phyloP scores from a whole-genome alignment of 2,113 vertebrate genomes.

The Coregonus clupeaformis region DNA sequence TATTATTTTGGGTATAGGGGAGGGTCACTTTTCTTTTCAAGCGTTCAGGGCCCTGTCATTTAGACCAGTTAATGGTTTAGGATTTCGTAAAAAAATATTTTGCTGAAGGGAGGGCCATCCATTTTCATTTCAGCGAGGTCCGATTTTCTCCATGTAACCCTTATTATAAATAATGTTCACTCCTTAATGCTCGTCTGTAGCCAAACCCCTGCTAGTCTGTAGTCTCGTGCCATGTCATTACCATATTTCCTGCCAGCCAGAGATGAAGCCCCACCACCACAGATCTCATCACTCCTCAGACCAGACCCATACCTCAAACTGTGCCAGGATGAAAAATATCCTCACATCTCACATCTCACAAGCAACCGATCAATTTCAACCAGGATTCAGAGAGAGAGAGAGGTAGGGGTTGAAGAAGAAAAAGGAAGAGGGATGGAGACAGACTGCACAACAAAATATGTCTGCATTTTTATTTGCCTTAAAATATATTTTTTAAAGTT shows the following conservation, averaged over 20 bases:
- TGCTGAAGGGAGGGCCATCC: too few species aligned
- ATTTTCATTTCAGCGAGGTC: too few species aligned
- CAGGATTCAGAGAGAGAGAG: not conserved
- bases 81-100: too few species aligned
- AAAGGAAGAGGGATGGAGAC: not conserved
- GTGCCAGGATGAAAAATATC: conserved; percentile 28
- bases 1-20: too few species aligned
- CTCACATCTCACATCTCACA: conserved; percentile 18
- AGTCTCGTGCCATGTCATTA: not conserved
- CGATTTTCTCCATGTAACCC: too few species aligned
- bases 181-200: not conserved
- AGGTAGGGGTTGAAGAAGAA: not conserved
- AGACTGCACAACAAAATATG: conserved; percentile 16
- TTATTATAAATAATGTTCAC: too few species aligned
- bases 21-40: too few species aligned
- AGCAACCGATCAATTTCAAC: conserved; percentile 37
- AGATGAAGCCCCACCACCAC: conserved; percentile 33
- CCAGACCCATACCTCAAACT: conserved; percentile 26
- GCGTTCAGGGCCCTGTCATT: too few species aligned
- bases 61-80: too few species aligned
- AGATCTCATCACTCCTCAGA: conserved; percentile 41
- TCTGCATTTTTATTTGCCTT: conserved; percentile 42
- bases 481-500: conserved; percentile 51
- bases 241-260: conserved; percentile 22
- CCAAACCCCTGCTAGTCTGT: conserved; percentile 17